Percentiles rank a stretch among this genome's conserved stretches.
Conservation (phyloP, 1,140 invertebrate species). For the Ladona fulva region DNA sequence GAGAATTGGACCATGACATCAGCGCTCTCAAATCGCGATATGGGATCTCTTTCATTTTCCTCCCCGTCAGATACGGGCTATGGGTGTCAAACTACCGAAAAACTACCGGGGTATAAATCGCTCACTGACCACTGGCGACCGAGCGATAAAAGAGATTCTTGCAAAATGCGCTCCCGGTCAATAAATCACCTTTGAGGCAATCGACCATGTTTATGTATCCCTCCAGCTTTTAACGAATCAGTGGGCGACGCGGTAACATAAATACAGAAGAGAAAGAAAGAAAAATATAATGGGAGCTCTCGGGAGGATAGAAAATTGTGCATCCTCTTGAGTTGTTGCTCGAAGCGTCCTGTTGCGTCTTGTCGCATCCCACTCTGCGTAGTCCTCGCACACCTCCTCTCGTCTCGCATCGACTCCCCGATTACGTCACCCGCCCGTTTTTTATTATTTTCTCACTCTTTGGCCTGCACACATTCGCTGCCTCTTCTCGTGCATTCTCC, state of each 20-base stretch:
- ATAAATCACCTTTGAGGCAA: background rate
- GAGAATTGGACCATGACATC: too few species aligned
- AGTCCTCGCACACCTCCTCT: background rate
- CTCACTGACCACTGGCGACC: background rate
- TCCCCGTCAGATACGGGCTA: background rate
- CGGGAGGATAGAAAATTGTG: background rate
- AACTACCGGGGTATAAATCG: background rate
- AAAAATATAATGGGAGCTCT: background rate
- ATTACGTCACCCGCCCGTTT: background rate
- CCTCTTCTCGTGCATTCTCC: background rate
- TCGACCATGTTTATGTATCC: background rate
- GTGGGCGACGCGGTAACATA: background rate
- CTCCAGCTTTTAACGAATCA: background rate
- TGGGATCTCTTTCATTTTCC: background rate
- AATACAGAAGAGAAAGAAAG: background rate
- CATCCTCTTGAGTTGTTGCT: background rate
- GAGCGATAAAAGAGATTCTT: background rate
- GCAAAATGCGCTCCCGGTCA: background rate
- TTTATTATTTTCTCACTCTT: too few species aligned
- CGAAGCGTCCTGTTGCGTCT: background rate
- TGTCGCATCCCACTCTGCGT: background rate
- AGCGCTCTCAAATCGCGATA: too few species aligned
- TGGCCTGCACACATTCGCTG: too few species aligned
- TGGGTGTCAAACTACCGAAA: constrained; percentile 1
- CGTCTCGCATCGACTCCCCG: background rate